Evolutionary conservation across 2,797 vertebrate species (phyloP), one percentile per base, ranked within the genome.

Genomic region (Lepus townsendii): DNA sequence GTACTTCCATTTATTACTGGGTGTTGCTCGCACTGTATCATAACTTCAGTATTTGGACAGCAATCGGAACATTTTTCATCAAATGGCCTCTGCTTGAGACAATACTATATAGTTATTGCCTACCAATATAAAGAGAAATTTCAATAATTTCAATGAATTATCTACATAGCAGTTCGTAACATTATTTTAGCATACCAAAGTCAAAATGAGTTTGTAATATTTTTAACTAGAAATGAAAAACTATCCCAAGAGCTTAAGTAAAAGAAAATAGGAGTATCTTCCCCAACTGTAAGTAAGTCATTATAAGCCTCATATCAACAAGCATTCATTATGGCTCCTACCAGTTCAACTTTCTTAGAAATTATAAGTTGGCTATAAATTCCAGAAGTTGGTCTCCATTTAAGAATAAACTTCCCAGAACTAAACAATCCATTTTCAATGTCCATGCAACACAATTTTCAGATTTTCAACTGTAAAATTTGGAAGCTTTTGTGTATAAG

Each of bases 21-120:
- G 17, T 85, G 66, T 77, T 86, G 75, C 83, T 92, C 78, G 42
- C 47, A 92, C 54, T 84, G 42, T 86, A 82, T 94, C 90, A 95
- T 96, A 97, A 95, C 91, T 93, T 94, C 52, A 95, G 94, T 13
- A 63, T 92, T 92, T 92, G 94, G 83, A 96, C 83, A 97, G 91
- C 32, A 79, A 93, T 77, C 16, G 24, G 76, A 86, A 92, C 85
- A 93, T 97, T 96, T 97, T 96, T 96, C 79, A 96, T 83, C 52
- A 5, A 73, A 57, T 71, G 27, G 68, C 35, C 50, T 78, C 79
- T 78, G 80, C 57, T 82, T 97, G 87, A 94, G 66, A 93, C 73
- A 96, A 86, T 77, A 75, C 68, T 71, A 65, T 86, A n/a, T 87
- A 92, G 66, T 95, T 96, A 92, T 88, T 92, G 79, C 75, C 78